Base-by-base conservation (phyloP, 2,113 vertebrate genomes). In the Tichodroma muraria region DNA sequence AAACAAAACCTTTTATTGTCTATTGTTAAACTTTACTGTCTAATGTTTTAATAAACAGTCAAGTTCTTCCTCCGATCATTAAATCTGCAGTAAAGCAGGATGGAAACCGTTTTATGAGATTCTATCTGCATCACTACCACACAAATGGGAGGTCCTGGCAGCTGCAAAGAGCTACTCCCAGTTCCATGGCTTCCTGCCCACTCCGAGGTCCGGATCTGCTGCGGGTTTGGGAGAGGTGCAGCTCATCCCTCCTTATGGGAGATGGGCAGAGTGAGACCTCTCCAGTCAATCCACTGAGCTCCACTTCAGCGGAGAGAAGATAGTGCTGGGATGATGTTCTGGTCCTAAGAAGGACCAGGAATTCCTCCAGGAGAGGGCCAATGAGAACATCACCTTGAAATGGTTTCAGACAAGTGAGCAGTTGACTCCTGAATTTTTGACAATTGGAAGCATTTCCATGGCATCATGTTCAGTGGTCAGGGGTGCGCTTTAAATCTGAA, bases 1-100 rank as follows among this genome's bases (percentile, higher is more conserved):
- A 95, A 96, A 47, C 90, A 96, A 94, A 92, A 33, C 33, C 54
- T 78, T 95, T 96, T 89, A 96, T 38, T 89, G 79, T 57, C 64
- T 72, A 91, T 83, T 88, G 79, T 96, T 95, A 94, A 94, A 96
- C 56, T 95, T 96, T 94, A 95, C 86, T 92, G 70, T 89, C 93
- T 82, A 93, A 97, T 96, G 95, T 90, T 93, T 93, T 94, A 97
- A 97, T 95, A 97, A 95, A 96, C 83, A 97, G 91, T 28, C 45
- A 38, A 66, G 89, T 89, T 93, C 83, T 71, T 96, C 59, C 88
- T 89, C 61, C 21, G 11, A 75, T 24, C 81, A 89, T 96, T 97
- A 95, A 95, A 93, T 84, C 75, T 50, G 70, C 86, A 88, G 80
- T 93, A 97, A 94, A 97, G 94, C 88, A 78, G 89, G 70, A 80